Base-by-base conservation (phyloP, 2,888 invertebrate genomes). In the Phyllotreta cruciferae region DNA sequence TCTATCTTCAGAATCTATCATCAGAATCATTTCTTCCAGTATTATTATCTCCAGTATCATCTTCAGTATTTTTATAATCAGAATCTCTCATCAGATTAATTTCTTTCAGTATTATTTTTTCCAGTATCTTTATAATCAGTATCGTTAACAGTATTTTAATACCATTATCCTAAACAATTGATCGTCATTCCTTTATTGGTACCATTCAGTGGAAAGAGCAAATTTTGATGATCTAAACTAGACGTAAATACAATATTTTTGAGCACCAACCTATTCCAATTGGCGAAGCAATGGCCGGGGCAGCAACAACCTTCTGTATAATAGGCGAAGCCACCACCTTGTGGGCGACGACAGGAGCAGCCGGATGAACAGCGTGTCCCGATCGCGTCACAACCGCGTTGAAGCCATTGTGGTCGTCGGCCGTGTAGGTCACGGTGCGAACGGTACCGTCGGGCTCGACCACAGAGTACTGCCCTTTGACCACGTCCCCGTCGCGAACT, bases 351-450 rank as follows among this genome's bases (percentile, higher is more conserved):
- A 77, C 71, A 1, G 75, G 73, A 4, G 78, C 74, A 1, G 75
- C 76, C 14, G 86, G 86, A 76, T 86, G 86, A 0, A 83, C 83
- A 10, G 87, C 85, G 73, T 88, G 88, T 52, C 88, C 89, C 9
- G 75, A 68, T 73, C 79, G 73, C 39, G 78, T 76, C 9, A 79
- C 79, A 11, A 79, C 74, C 1, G 79, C 79, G 63, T 79, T 79
- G 69, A 79, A 86, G 81, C 86, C 86, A 67, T 82, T 83, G 63
- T 83, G 82, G 66, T 85, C 85, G 75, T 87, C 86, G 65, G 86
- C 86, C 50, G 85, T 79, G 72, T 87, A 87, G 66, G 83, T 80
- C 45, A 86, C 86, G 70, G 82, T 85, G 71, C 87, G 81, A 56
- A 85, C 73, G 14, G 86, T 85, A 62, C 86, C 85, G 70, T 86